phyloP scores from a whole-genome alignment of 2,888 invertebrate species.

The Phaedon cochleariae region DNA sequence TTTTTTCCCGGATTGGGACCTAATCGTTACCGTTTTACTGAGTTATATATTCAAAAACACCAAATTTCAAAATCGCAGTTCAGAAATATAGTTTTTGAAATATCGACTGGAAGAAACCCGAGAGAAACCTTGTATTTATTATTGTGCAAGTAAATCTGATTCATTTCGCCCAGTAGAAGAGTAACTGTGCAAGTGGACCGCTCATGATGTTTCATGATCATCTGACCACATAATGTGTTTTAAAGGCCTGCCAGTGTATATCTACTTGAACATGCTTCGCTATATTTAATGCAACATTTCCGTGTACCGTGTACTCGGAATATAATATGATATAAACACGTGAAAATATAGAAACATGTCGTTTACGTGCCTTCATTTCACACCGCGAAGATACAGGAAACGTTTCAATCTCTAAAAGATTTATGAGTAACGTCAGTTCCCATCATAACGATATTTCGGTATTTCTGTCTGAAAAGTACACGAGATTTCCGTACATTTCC shows the following conservation, averaged over 20 bases:
- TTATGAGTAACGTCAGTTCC: neutral
- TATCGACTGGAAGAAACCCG: too few species aligned
- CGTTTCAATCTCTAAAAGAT: neutral
- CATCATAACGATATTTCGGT: neutral
- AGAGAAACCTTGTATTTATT: too few species aligned
- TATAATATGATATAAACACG: slow-evolving; percentile 41
- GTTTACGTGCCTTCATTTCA: slow-evolving; percentile 2
- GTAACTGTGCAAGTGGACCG: neutral
- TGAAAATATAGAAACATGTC: slow-evolving; percentile 36
- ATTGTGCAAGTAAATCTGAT: neutral
- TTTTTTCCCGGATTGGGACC: too few species aligned
- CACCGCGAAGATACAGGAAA: neutral
- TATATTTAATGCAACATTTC: slow-evolving; percentile 38
- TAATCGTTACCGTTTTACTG: too few species aligned
- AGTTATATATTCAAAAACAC: too few species aligned
- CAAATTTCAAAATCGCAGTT: too few species aligned
- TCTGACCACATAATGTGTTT: slow-evolving; percentile 26
- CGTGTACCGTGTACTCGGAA: slow-evolving; percentile 45
- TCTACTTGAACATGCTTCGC: slow-evolving; percentile 29
- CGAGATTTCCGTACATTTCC: too few species aligned
- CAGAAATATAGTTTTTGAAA: too few species aligned
- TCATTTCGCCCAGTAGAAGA: neutral
- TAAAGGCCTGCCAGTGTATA: slow-evolving; percentile 16
- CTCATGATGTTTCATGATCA: slow-evolving; percentile 14
- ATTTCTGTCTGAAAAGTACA: too few species aligned